A percentile compares a stretch with the other conserved stretches of the same genome.
These are phyloP conservation scores for Dasyornis broadbenti DNA, from an alignment of 2,113 vertebrate species.

Conservation along the genomic window DNA sequence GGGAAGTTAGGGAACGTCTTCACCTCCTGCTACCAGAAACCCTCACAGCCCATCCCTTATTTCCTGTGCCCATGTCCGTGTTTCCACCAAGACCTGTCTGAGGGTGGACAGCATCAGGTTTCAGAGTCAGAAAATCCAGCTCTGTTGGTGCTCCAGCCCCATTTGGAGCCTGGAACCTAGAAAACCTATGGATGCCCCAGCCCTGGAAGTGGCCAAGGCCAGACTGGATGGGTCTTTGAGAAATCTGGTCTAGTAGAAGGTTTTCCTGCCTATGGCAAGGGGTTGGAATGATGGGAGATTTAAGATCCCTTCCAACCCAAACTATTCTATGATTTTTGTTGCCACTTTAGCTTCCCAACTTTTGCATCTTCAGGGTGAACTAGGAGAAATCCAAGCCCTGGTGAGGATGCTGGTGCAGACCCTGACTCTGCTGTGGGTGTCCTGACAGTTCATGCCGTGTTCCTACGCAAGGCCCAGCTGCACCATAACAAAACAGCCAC, in stretches of 20 bases:
- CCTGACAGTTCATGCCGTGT: accelerated
- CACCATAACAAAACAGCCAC: neutral
- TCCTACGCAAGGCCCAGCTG: neutral
- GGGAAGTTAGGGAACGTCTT: neutral
- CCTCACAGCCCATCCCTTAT: neutral
- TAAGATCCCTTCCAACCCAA: neutral
- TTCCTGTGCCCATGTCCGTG: accelerated
- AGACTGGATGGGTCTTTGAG: neutral
- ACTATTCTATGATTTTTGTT: neutral
- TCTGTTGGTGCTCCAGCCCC: neutral
- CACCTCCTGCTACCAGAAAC: neutral
- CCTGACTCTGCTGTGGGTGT: neutral
- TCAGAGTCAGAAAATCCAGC: neutral
- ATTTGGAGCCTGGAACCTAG: neutral
- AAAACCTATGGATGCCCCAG: neutral
- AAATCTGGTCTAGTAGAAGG: neutral
- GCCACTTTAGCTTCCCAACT: neutral
- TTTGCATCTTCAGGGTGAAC: neutral
- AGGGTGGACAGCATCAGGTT: neutral
- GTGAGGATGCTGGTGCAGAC: too few species aligned
- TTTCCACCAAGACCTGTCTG: accelerated
- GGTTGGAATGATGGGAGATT: neutral
- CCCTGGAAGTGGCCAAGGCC: neutral
- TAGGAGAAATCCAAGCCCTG: neutral
- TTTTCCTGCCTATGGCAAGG: neutral